Base-by-base conservation (phyloP, 2,113 vertebrate species). In the Hyperoodon ampullatus region DNA sequence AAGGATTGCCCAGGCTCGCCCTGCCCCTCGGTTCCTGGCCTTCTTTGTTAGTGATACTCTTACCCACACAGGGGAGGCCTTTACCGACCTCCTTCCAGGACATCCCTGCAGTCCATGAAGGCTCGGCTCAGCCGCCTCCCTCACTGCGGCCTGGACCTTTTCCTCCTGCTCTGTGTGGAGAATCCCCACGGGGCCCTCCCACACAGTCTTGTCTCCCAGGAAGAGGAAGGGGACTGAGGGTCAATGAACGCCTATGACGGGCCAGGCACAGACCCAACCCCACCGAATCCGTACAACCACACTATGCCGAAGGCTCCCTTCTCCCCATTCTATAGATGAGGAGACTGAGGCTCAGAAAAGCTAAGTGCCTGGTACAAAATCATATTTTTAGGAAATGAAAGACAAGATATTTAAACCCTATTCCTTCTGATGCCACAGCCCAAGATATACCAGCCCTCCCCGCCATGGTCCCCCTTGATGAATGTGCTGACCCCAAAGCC, bases 191-290 rank as follows among this genome's bases (percentile, higher is more conserved):
- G 35, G 23, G 16, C 39, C 9, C 58, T 33, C 26, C 6, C 35
- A 7, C 11, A 39, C 26, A 5, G 30, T n/a, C 42, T 8, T 24
- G 23, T 19, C 53, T 86, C 39, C 35, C 30, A 18, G 47, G 55
- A 30, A 39, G 42, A 9, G 44, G 70, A 39, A 12, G 23, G 18
- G n/a, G 28, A 8, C 16, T 53, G 2, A 16, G 0, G 6, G 5
- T 58, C 65, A 11, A 0, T 1, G 30, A n/a, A 18, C 7, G 0
- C 42, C 77, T 23, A 1, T 26, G 1, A 30, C 2, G 0, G 5
- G 24, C 90, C 35, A 55, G 44, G 33, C 11, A 53, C 35, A 58
- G 44, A 50, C 8, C 21, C 0, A 3, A 15, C 5, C 21, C 55
- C 44, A 9, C 6, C 1, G 3, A 61, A 47, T 39, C n/a, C 1